Conservation (phyloP, 2,888 invertebrate genomes). For the Lapara coniferarum region DNA sequence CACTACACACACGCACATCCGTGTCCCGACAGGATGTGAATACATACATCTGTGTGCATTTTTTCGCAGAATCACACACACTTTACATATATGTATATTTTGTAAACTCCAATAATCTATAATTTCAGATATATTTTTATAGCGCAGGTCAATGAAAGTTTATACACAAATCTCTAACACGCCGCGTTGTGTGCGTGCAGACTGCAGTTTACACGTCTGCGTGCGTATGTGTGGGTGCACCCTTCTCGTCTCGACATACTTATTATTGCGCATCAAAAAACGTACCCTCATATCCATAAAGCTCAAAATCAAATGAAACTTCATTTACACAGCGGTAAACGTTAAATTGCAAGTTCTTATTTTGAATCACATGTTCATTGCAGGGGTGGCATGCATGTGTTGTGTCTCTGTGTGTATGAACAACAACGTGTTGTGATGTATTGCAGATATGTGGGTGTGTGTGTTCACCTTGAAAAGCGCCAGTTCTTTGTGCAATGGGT, state of each 20-base stretch:
- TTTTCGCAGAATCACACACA: slow-evolving; percentile 28
- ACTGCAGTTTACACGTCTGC: slow-evolving; percentile 67
- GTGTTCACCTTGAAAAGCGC: slow-evolving; percentile 82
- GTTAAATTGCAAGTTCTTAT: slow-evolving; percentile 59
- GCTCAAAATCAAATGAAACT: slow-evolving; percentile 40
- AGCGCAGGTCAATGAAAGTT: slow-evolving; percentile 44
- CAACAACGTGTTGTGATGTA: slow-evolving; percentile 24
- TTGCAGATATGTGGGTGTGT: slow-evolving; percentile 52
- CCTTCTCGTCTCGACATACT: slow-evolving; percentile 70
- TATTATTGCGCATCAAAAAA: slow-evolving; percentile 32
- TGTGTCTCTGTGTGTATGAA: slow-evolving; percentile 37
- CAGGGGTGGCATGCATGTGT: slow-evolving; percentile 41
- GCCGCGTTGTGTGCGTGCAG: slow-evolving; percentile 58
- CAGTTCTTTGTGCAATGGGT: slow-evolving; percentile 84
- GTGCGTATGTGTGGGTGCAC: slow-evolving; percentile 67
- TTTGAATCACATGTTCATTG: slow-evolving; percentile 70
- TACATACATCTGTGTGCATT: slow-evolving; percentile 33
- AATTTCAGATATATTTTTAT: slow-evolving; percentile 27
- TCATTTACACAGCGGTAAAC: slow-evolving; percentile 29
- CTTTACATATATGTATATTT: slow-evolving; percentile 33
- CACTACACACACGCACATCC: slow-evolving; percentile 31
- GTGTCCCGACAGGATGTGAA: slow-evolving; percentile 33
- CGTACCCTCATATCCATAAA: slow-evolving; percentile 39
- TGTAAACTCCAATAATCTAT: slow-evolving; percentile 28
- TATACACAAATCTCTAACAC: slow-evolving; percentile 41